Conservation (phyloP, 1,140 invertebrate genomes). For the Bombus superbus region DNA sequence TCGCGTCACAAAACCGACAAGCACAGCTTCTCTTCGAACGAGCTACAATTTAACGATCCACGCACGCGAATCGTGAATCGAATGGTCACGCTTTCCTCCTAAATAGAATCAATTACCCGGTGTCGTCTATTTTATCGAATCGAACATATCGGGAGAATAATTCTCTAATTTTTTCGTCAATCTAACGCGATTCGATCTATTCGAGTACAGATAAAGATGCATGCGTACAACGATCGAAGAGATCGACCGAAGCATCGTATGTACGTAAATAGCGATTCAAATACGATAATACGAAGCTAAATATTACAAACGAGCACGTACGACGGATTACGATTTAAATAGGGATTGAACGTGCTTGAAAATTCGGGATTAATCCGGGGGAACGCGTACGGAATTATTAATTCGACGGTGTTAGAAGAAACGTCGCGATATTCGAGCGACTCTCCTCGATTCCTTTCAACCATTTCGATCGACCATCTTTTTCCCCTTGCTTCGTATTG, state of each 20-base stretch:
- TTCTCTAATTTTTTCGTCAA: neutral
- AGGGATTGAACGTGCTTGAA: neutral
- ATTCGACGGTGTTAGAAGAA: neutral
- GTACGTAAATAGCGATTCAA: neutral
- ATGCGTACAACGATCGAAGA: neutral
- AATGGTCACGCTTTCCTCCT: neutral
- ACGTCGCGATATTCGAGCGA: neutral
- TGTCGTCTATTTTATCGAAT: neutral
- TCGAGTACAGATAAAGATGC: too few species aligned
- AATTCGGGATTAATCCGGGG: neutral
- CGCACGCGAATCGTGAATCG: constrained; percentile 8
- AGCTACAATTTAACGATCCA: neutral
- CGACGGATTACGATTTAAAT: neutral
- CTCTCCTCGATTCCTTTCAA: neutral
- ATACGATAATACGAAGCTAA: neutral
- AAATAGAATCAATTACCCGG: constrained; percentile 5
- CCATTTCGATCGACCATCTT: neutral
- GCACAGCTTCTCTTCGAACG: neutral
- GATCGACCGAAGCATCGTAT: neutral
- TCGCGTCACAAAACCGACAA: neutral
- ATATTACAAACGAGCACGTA: neutral
- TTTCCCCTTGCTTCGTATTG: neutral
- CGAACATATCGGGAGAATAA: neutral
- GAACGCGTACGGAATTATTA: neutral
- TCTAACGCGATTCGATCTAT: neutral